A percentile compares a stretch with the other conserved stretches of the same genome.
These are phyloP conservation scores for Ormyrus rosae DNA, from an alignment of 2,888 invertebrate genomes.

Conservation along the genomic window DNA sequence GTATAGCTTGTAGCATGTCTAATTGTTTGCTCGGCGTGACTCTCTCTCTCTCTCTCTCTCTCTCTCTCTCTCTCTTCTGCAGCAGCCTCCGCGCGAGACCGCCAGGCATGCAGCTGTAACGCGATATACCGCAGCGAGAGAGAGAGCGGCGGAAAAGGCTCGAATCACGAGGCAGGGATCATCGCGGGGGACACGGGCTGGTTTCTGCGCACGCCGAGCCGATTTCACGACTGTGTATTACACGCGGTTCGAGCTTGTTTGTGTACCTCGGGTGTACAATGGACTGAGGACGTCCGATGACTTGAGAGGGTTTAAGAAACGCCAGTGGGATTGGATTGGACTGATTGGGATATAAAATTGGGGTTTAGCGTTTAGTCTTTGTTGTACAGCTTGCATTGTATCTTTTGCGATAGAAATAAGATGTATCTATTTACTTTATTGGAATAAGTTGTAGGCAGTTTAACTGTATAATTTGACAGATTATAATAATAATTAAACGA, in stretches of 20 bases:
- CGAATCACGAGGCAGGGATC: slow-evolving; percentile 8
- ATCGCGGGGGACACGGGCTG: background rate
- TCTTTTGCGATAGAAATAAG: no score
- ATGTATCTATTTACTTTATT: no score
- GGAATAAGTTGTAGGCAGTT: no score
- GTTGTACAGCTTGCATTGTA: no score
- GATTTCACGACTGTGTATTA: slow-evolving; percentile 4
- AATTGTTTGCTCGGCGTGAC: slow-evolving; percentile 47
- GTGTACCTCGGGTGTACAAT: background rate
- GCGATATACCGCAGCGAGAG: no score
- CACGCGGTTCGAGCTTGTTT: background rate
- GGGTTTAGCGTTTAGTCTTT: no score
- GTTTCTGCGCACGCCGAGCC: background rate
- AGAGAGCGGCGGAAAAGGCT: slow-evolving; percentile 2
- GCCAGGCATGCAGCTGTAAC: background rate
- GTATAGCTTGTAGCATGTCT: slow-evolving; percentile 20
- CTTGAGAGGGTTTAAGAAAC: no score
- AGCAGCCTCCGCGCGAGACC: background rate
- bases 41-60: background rate
- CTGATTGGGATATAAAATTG: no score
- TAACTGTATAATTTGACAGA: no score
- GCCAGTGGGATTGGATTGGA: no score
- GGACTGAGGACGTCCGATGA: background rate
- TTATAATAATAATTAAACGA: background rate
- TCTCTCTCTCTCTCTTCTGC: background rate